Conservation (phyloP, 2,113 vertebrate species). For the Anhinga rufa region DNA sequence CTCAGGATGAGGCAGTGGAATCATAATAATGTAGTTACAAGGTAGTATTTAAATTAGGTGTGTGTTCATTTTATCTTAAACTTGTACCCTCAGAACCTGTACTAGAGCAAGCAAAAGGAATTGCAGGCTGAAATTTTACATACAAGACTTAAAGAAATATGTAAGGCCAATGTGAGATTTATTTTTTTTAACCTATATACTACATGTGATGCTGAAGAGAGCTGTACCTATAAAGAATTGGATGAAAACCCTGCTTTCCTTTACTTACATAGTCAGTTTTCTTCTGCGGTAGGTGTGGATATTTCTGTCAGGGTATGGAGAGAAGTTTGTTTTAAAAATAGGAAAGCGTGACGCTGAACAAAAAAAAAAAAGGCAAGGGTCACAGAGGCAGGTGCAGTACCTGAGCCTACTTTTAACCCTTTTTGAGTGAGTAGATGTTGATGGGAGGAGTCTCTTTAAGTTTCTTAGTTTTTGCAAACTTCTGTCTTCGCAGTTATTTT, state of each 20-base stretch:
- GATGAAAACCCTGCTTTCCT: background rate
- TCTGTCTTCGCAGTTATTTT: constrained; percentile 19
- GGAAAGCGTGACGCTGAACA: background rate
- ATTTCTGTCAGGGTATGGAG: background rate
- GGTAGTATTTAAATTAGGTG: background rate
- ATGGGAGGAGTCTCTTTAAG: background rate
- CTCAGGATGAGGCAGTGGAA: background rate
- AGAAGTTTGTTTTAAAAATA: background rate
- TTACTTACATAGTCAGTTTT: background rate
- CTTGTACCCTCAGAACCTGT: background rate
- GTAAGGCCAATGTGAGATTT: background rate
- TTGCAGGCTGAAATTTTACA: background rate
- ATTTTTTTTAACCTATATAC: background rate
- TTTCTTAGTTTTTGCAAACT: background rate
- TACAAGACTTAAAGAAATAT: background rate
- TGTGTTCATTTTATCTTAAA: background rate
- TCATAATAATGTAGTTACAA: background rate
- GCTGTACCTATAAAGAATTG: background rate
- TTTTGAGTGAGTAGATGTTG: background rate
- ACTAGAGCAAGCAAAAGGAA: background rate
- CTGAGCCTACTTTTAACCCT: background rate
- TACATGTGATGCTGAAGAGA: background rate
- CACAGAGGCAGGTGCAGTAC: background rate
- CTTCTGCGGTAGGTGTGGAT: background rate
- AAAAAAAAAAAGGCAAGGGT: background rate